Base-by-base conservation (phyloP, 1,140 invertebrate species). In the Anastrepha obliqua region DNA sequence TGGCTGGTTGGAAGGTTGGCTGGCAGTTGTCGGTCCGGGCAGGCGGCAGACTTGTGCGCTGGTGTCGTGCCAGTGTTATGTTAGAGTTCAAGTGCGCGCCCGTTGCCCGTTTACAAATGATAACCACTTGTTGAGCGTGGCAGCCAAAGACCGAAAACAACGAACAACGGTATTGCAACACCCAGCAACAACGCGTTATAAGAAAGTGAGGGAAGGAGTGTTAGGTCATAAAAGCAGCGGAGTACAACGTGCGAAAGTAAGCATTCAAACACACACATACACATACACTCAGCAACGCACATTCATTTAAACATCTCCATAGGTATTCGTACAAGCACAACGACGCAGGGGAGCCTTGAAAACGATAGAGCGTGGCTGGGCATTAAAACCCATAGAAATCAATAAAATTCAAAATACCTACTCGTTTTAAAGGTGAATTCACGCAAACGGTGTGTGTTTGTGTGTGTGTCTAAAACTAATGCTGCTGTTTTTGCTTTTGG, bases 101-200 rank as follows among this genome's bases (percentile, higher is more conserved):
- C 85, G 85, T 86, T 86, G 59, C 58, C 59, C 58, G 59, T 58
- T 81, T 81, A 55, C 47, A 81, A 51, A 81, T 55, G 74, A 60
- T 86, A 86, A 86, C 85, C 85, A 86, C 85, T 86, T 86, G 85
- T 86, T 86, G 85, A 42, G 74, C 47, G 44, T n/a, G 44, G n/a
- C 74, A 81, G 70, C 9, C 4, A 74, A 47, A 74, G 74, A 81
- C 74, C 74, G 47, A 81, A 81, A 81, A 81, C 74, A 81, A 81
- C 74, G 74, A 81, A 81, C 74, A 81, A 81, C 74, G 74, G 44
- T 81, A 8, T 55, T 81, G 74, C 47, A 81, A 55, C 17, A 55
- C 74, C 42, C 44, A 29, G 74, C 47, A 8, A 1, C 67, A 81
- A 7, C 13, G 4, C 60, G 15, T 62, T 13, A 62, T 62, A 62